These are phyloP conservation scores for Drosophila punjabiensis DNA, from an alignment of 1,140 invertebrate species.

Conservation along the genomic window DNA sequence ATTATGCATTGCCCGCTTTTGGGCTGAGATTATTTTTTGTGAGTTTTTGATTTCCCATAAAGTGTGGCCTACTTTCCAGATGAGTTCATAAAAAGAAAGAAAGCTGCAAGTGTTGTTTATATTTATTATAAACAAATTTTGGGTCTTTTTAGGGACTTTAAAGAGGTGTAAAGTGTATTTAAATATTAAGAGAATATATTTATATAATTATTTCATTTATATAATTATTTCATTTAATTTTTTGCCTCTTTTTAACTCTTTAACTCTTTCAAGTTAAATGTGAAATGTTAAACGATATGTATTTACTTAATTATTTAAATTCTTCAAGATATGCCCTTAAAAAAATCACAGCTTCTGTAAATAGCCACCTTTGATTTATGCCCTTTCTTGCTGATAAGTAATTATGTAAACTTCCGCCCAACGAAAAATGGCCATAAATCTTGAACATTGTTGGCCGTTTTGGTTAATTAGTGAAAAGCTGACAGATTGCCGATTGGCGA, in stretches of 20 bases:
- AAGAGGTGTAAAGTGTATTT: background rate
- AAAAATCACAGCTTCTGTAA: background rate
- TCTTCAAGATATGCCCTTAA: background rate
- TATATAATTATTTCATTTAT: background rate
- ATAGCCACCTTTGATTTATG: slow-evolving; percentile 15
- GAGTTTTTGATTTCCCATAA: background rate
- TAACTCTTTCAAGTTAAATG: background rate
- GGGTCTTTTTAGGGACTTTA: background rate
- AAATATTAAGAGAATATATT: background rate
- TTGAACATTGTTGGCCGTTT: slow-evolving; percentile 39
- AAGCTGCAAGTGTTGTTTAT: background rate
- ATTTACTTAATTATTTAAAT: background rate
- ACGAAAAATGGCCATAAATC: slow-evolving; percentile 30
- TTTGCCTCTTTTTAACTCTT: background rate
- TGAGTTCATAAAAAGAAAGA: background rate
- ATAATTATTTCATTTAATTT: background rate
- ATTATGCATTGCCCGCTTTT: slow-evolving; percentile 13
- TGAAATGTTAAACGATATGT: too few species aligned
- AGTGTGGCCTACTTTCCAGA: slow-evolving; percentile 8
- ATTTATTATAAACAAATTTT: background rate
- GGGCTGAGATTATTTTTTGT: slow-evolving; percentile 4
- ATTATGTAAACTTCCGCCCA: slow-evolving; percentile 30
- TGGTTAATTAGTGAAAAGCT: slow-evolving; percentile 35
- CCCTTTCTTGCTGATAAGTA: background rate
- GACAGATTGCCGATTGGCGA: slow-evolving; percentile 40